Evolutionary conservation across 2,113 vertebrate genomes (phyloP), one percentile per base, ranked within the genome.

Genomic region (Isichthys henryi): DNA sequence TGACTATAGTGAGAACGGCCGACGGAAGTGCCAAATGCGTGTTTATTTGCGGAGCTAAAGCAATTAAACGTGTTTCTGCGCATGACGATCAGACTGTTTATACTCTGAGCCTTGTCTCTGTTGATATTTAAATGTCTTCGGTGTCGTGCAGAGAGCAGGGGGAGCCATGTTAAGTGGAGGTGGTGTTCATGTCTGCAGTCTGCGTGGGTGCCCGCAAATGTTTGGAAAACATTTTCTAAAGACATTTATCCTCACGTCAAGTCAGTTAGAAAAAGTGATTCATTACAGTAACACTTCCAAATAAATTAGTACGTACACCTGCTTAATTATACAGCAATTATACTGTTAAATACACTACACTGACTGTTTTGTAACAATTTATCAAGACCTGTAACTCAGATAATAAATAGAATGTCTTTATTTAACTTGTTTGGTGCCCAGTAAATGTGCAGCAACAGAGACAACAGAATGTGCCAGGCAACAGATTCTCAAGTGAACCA

Each of bases 51-150:
- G 66, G 90, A 70, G 49, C 52, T 48, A 86, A 86, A 86, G 90
- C 90, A 90, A 90, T 88, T 90, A 90, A 88, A 90, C 82, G 62
- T 74, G 80, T 74, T 90, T 23, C 56, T 52, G 83, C 70, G 90
- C 48, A 31, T 45, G 87, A 23, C 50, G 88, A 88, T 90, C 90
- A 88, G 88, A 88, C 53, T 90, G 90, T 90, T 90, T 90, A 90
- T 90, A 62, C 86, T 90, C 88, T 45, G 53, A 83, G 80, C 62
- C 80, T 88, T 86, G 90, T 82, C 86, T 88, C 87, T 90, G 90
- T 90, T 90, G 90, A 90, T 90, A 90, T 85, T 62, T 48, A 70
- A 90, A 90, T 53, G 88, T 52, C 50, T 89, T 85, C 82, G 35
- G 88, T 88, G 90, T 88, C 82, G 39, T 85, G 82, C 82, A 53